These are phyloP conservation scores for Ophion ventricosus DNA, from an alignment of 2,888 invertebrate species.

Conservation along the genomic window DNA sequence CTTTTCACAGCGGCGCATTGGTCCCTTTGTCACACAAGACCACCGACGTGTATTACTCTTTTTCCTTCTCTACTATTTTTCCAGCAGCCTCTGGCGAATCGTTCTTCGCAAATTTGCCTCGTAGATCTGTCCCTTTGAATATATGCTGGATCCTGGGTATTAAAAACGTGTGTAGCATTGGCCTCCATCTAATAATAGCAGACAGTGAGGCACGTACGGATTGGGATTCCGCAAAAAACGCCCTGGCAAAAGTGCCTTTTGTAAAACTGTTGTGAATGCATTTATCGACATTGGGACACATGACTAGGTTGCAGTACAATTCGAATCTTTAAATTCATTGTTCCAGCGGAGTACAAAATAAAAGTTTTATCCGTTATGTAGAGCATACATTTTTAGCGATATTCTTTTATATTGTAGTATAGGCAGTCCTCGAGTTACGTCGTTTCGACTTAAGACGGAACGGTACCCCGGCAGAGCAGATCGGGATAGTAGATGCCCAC, in stretches of 20 bases:
- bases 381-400: no score
- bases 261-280: background rate
- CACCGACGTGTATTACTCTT: constrained; percentile 31
- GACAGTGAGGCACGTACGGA: constrained; percentile 1
- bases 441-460: no score
- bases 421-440: no score
- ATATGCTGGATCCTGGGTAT: constrained; percentile 22
- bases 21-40: constrained; percentile 57
- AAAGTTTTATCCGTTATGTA: no score
- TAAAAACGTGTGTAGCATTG: constrained; percentile 43
- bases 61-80: constrained; percentile 40
- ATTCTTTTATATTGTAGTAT: no score
- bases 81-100: constrained; percentile 47
- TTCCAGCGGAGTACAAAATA: no score
- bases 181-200: constrained; percentile 40
- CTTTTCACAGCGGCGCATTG: constrained; percentile 47
- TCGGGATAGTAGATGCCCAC: no score
- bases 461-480: no score
- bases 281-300: background rate
- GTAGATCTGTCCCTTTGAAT: constrained; percentile 25
- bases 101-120: constrained; percentile 40
- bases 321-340: no score
- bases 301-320: background rate
- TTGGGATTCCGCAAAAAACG: background rate
- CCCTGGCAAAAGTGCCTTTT: background rate